Percentiles rank a stretch among this genome's conserved stretches.
Conservation (phyloP, 2,888 invertebrate genomes). For the Leptothorax acervorum region DNA sequence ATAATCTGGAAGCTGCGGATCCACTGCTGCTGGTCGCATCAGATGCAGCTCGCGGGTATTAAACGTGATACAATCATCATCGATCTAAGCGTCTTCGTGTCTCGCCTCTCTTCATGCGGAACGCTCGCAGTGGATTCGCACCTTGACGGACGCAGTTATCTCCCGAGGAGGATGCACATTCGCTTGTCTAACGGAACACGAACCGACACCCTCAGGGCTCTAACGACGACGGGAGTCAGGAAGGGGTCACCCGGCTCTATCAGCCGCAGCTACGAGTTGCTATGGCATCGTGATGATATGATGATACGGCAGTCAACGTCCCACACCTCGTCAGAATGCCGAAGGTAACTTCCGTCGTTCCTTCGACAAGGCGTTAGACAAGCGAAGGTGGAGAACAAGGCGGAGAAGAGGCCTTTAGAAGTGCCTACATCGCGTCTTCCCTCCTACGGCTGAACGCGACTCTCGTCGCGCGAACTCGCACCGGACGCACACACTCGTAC, state of each 20-base stretch:
- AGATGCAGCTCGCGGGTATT: background rate
- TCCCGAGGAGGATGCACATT: constrained; percentile 22
- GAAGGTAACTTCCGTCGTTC: background rate
- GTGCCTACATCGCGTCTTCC: background rate
- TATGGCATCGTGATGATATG: background rate
- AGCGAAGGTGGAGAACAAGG: background rate
- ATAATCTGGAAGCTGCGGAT: constrained; percentile 8
- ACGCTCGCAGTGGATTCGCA: constrained; percentile 6
- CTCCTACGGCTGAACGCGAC: background rate
- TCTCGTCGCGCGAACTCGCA: constrained; percentile 16
- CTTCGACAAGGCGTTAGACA: background rate
- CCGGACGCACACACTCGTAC: constrained; percentile 32
- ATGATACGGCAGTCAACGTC: background rate
- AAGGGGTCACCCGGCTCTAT: background rate
- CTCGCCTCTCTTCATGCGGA: background rate
- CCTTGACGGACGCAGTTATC: background rate
- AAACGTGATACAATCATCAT: background rate
- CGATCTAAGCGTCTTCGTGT: background rate
- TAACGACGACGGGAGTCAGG: background rate
- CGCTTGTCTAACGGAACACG: constrained; percentile 23
- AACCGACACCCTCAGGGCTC: background rate
- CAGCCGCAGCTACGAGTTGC: background rate
- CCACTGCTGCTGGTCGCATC: background rate
- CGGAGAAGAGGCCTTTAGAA: constrained; percentile 25
- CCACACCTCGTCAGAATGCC: background rate